Evolutionary conservation across 2,113 vertebrate genomes (phyloP).

Genomic region (Lampris megalopsis): DNA sequence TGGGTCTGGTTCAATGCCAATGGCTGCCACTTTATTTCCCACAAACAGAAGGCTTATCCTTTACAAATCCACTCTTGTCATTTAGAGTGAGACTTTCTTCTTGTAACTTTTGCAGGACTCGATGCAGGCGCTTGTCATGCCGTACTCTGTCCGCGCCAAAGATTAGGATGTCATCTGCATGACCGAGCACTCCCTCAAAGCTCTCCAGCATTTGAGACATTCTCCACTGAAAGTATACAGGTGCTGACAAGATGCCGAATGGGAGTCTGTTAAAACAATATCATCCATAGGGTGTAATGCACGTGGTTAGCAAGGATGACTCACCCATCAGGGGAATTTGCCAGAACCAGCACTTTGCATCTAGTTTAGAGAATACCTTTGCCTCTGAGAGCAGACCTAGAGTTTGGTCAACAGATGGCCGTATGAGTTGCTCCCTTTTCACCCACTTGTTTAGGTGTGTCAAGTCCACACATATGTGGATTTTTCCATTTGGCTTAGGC

Average conservation of each 20-base stretch:
- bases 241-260: slow-evolving; percentile 29
- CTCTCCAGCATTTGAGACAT: slow-evolving; percentile 19
- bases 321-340: slow-evolving; percentile 10
- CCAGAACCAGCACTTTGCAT: slow-evolving; percentile 19
- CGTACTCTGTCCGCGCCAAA: not conserved
- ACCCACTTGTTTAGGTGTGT: slow-evolving; percentile 3
- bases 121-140: not conserved
- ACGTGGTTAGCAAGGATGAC: slow-evolving; percentile 6
- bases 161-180: slow-evolving; percentile 13
- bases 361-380: slow-evolving; percentile 25
- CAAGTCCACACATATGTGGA: slow-evolving; percentile 18
- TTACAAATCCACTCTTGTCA: too few relatives aligned
- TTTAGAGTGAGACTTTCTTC: too few relatives aligned
- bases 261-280: slow-evolving; percentile 35
- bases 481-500: slow-evolving; percentile 5
- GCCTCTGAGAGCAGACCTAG: not conserved
- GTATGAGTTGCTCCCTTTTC: slow-evolving; percentile 10
- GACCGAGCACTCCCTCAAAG: slow-evolving; percentile 12
- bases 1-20: too few relatives aligned
- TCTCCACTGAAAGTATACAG: slow-evolving; percentile 20
- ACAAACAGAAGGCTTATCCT: too few relatives aligned
- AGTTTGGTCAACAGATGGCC: not conserved
- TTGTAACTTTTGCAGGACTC: too few relatives aligned
- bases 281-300: slow-evolving; percentile 3
- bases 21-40: too few relatives aligned